Evolutionary conservation across 2,888 invertebrate genomes (phyloP), one percentile per base, ranked within the genome.

Genomic region (Hybos culiciformis): DNA sequence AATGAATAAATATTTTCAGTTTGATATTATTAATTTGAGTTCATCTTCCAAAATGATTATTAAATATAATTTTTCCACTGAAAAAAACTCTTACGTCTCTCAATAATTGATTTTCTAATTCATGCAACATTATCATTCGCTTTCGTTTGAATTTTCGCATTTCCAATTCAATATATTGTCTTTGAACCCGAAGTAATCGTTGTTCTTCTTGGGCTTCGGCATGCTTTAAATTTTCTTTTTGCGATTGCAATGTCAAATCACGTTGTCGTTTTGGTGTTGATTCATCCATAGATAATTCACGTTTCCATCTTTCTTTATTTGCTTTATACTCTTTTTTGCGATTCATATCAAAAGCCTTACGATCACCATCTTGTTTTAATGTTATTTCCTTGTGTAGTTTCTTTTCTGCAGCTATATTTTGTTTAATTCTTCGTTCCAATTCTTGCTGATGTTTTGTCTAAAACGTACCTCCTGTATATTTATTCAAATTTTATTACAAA

Each of bases 321-420:
- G 84, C 83, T 72, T 87, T 87, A 72, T 97, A 97, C 69, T 97
- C 94, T 66, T 88, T 86, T 71, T 96, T 92, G 70, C 93, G 90
- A 62, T 88, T 87, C 53, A 83, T 73, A 62, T 87, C 86, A 64
- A 92, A 90, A 48, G 83, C 82, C 63, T 94, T 96, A 50, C 88
- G 75, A 61, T 97, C 96, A 52, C 81, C 80, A 52, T 94, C 92
- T 60, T 97, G 94, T 53, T 86, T 75, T 54, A 80, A 70, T 34
- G 81, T 77, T 56, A 96, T 92, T 62, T 93, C 91, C 67, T 94
- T 96, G 48, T 83, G 75, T 52, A 96, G 72, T 67, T 93, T 92
- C 73, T 90, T 91, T 66, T 97, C 96, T 19, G 85, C 82, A 37
- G 82, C 80, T 48, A 79, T 73, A 66, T 90, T 92, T 59, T 84